phyloP scores from a whole-genome alignment of 2,888 invertebrate species.

The Megalurothrips usitatus region DNA sequence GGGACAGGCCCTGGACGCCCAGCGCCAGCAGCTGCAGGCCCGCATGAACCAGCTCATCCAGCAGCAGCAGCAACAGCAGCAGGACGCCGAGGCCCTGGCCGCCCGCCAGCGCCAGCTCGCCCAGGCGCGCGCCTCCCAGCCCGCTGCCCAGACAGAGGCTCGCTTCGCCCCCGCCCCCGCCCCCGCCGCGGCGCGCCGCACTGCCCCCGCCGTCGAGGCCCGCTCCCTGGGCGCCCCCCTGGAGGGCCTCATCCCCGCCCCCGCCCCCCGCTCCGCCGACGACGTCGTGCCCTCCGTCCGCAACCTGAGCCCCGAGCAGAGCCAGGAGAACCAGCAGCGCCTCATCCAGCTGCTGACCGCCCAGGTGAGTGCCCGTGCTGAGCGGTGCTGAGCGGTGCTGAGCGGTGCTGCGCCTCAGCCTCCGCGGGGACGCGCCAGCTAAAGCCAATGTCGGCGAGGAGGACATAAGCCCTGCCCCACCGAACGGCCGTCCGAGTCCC shows the following conservation, averaged over 20 bases:
- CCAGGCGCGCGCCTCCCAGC: slow-evolving; percentile 33
- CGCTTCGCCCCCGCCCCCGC: slow-evolving; percentile 37
- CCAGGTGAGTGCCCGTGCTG: slow-evolving; percentile 38
- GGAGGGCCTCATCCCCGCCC: slow-evolving; percentile 39
- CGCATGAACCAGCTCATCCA: slow-evolving; percentile 32
- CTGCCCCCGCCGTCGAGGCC: slow-evolving; percentile 37
- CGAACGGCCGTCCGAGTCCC: not conserved
- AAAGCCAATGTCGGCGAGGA: too few species aligned
- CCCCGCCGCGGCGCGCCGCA: slow-evolving; percentile 38
- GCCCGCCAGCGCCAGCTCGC: slow-evolving; percentile 32
- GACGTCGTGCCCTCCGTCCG: slow-evolving; percentile 43
- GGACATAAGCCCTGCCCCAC: not conserved
- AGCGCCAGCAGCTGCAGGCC: slow-evolving; percentile 30
- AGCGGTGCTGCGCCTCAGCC: not conserved
- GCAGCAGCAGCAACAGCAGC: slow-evolving; percentile 32
- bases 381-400: too few species aligned
- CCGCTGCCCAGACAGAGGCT: slow-evolving; percentile 37
- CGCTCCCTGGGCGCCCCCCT: slow-evolving; percentile 41
- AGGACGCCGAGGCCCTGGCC: slow-evolving; percentile 27
- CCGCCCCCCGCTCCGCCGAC: slow-evolving; percentile 39
- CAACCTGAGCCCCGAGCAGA: slow-evolving; percentile 44
- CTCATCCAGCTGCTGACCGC: slow-evolving; percentile 52
- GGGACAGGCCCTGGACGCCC: slow-evolving; percentile 31
- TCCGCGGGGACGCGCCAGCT: not conserved
- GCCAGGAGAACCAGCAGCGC: slow-evolving; percentile 49